Percentiles rank a stretch among this genome's conserved stretches.
Evolutionary conservation across 2,113 vertebrate species (phyloP).

Genomic region (Strix uralensis): DNA sequence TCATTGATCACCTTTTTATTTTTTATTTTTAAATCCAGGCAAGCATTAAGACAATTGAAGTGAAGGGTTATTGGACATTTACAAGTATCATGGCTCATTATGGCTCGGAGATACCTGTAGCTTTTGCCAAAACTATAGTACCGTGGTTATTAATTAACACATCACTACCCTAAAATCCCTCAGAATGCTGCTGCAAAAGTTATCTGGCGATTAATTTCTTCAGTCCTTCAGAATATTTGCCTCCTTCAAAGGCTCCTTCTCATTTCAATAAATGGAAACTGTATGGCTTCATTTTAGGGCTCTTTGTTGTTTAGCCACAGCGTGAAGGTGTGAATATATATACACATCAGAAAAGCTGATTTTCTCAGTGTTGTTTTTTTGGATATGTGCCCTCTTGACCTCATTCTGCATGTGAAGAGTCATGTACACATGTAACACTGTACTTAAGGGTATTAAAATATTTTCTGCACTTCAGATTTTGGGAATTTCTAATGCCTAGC

Average conservation of each 20-base stretch:
- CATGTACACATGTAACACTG: fast-evolving
- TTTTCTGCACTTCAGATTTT: background rate
- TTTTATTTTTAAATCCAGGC: background rate
- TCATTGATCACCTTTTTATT: too few species aligned
- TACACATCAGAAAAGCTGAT: background rate
- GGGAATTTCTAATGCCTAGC: background rate
- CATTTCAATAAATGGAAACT: background rate
- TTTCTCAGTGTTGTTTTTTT: background rate
- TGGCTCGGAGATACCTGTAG: background rate
- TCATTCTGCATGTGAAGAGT: background rate
- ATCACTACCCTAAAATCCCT: background rate
- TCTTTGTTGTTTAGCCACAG: background rate
- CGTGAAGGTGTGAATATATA: background rate
- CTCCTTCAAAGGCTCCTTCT: background rate
- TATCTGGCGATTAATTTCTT: background rate
- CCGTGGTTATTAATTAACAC: background rate
- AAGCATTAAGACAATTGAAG: background rate
- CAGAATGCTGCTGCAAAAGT: background rate
- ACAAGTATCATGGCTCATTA: background rate
- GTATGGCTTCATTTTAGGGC: background rate
- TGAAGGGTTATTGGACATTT: background rate
- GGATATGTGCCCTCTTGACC: background rate
- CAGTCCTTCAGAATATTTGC: background rate
- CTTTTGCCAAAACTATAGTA: background rate
- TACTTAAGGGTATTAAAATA: background rate